Evolutionary conservation across 2,888 invertebrate genomes (phyloP).

Genomic region (Imbricaverruca yamaguchii): DNA sequence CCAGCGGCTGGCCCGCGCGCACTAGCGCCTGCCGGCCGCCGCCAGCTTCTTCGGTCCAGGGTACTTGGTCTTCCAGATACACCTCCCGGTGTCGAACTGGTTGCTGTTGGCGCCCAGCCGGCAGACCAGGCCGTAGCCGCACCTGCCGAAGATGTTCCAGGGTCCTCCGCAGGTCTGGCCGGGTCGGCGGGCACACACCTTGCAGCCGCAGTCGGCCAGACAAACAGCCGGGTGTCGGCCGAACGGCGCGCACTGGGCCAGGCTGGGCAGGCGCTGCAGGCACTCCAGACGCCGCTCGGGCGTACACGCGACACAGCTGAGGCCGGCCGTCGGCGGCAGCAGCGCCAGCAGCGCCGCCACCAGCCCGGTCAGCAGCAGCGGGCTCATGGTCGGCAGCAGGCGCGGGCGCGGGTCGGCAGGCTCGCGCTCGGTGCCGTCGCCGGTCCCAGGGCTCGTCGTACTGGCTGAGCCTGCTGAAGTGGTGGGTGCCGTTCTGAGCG

Average conservation of each 20-base stretch:
- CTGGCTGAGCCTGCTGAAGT: no score
- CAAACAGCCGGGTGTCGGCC: not conserved
- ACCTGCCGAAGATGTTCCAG: slow-evolving; percentile 29
- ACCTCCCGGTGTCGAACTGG: no score
- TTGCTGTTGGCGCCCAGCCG: no score
- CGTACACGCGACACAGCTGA: not conserved
- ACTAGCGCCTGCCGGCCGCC: no score
- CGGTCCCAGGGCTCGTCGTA: no score
- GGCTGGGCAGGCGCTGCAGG: not conserved
- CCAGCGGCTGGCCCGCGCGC: no score
- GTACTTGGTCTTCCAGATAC: no score
- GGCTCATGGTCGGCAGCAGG: not conserved
- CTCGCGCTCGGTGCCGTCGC: no score
- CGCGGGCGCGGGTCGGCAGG: no score
- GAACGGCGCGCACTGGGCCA: not conserved
- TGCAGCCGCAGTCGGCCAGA: not conserved
- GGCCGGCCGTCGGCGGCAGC: not conserved
- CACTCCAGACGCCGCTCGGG: not conserved
- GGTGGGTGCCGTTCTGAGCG: no score
- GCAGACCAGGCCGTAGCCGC: slow-evolving; percentile 30
- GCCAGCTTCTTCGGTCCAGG: no score
- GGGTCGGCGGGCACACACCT: not conserved
- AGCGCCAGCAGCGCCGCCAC: not conserved
- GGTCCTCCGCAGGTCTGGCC: slow-evolving; percentile 29
- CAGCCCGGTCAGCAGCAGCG: not conserved